A percentile compares a stretch with the other conserved stretches of the same genome.
Conservation (phyloP, 1,140 invertebrate species). For the Drosophila mojavensis region DNA sequence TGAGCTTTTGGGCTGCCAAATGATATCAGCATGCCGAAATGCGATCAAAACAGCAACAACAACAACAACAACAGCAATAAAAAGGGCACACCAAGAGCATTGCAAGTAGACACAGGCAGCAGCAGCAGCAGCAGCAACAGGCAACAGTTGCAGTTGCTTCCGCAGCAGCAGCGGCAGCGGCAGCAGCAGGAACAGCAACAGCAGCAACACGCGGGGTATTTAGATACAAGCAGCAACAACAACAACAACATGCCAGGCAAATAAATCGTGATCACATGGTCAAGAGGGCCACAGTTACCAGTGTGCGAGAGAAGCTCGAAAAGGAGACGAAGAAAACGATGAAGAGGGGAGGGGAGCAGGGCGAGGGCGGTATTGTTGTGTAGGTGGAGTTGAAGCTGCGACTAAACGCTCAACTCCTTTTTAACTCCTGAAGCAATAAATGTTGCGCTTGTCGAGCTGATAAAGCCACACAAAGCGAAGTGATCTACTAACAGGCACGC, state of each 20-base stretch:
- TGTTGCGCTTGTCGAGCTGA: slow-evolving; percentile 79
- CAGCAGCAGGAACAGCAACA: slow-evolving; percentile 61
- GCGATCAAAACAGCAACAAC: slow-evolving; percentile 31
- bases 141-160: slow-evolving; percentile 51
- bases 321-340: slow-evolving; percentile 15
- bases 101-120: slow-evolving; percentile 19
- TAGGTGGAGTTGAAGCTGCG: slow-evolving; percentile 57
- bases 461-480: slow-evolving; percentile 83
- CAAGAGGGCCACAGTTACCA: slow-evolving; percentile 61
- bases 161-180: slow-evolving; percentile 33
- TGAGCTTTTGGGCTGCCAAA: slow-evolving; percentile 16
- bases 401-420: slow-evolving; percentile 71
- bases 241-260: slow-evolving; percentile 64
- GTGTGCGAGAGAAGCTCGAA: neutral
- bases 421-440: slow-evolving; percentile 80
- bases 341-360: slow-evolving; percentile 21
- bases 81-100: slow-evolving; percentile 12
- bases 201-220: slow-evolving; percentile 70
- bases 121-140: slow-evolving; percentile 17
- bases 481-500: slow-evolving; percentile 82
- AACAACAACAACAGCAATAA: slow-evolving; percentile 13
- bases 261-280: slow-evolving; percentile 84
- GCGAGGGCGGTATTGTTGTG: slow-evolving; percentile 28
- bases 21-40: slow-evolving; percentile 31
- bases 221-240: slow-evolving; percentile 60